These are phyloP conservation scores for Oceanodroma tethys DNA, from an alignment of 2,113 vertebrate genomes.

Conservation along the genomic window DNA sequence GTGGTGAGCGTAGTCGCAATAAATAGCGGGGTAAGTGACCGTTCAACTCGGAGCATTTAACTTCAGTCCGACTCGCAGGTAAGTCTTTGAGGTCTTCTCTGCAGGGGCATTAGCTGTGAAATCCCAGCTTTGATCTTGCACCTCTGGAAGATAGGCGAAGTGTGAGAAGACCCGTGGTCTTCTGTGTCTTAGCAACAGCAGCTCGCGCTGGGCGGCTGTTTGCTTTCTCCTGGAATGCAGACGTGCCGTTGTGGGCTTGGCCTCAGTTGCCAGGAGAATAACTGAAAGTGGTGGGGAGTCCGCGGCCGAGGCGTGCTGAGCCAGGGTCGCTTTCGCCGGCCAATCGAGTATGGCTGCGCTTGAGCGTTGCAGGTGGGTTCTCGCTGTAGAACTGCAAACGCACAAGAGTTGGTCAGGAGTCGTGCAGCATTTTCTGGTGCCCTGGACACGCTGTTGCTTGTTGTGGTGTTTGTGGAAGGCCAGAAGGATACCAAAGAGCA, in stretches of 20 bases:
- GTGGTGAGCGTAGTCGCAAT: rapidly evolving
- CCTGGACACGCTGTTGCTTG: not conserved
- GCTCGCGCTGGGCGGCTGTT: not conserved
- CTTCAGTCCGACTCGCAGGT: rapidly evolving
- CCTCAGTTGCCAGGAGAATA: not conserved
- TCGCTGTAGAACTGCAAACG: too few species aligned
- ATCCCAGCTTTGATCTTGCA: not conserved
- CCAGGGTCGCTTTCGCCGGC: too few species aligned
- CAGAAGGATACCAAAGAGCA: too few species aligned
- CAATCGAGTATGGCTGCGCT: rapidly evolving
- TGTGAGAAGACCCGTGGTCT: rapidly evolving
- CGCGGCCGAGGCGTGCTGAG: not conserved
- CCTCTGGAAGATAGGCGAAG: not conserved
- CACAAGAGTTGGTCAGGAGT: rapidly evolving
- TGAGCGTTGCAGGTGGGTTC: not conserved
- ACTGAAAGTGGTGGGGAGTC: rapidly evolving
- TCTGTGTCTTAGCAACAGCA: not conserved
- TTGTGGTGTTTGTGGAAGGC: not conserved
- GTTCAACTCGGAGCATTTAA: rapidly evolving
- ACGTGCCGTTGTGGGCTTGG: not conserved
- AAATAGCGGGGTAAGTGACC: rapidly evolving
- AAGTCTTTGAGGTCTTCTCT: not conserved
- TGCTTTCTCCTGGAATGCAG: not conserved
- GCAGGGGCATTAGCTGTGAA: not conserved
- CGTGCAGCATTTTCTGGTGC: not conserved